A percentile compares a stretch with the other conserved stretches of the same genome.
These are phyloP conservation scores for Cariama cristata DNA, from an alignment of 2,113 vertebrate genomes.

Conservation along the genomic window DNA sequence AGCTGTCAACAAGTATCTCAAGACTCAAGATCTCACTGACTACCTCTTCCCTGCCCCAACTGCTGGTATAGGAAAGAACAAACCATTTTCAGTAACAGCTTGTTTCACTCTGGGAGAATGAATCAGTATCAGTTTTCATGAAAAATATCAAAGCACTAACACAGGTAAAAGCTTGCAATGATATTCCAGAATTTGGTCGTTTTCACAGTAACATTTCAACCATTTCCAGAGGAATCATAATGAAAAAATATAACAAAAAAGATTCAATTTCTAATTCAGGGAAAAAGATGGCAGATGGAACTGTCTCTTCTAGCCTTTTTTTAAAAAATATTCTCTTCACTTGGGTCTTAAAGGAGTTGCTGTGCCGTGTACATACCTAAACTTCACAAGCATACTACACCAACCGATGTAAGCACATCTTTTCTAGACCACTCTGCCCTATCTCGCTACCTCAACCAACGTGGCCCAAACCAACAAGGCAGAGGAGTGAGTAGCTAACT, in stretches of 20 bases:
- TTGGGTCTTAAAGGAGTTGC: background rate
- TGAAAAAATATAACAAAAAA: background rate
- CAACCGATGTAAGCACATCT: background rate
- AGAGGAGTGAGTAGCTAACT: background rate
- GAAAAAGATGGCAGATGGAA: background rate
- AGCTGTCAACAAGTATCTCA: rapidly evolving
- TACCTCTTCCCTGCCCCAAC: background rate
- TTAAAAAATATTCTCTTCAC: background rate
- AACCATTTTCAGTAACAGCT: background rate
- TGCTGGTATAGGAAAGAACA: background rate
- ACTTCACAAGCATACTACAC: background rate
- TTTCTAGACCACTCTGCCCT: background rate
- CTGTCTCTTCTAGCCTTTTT: background rate
- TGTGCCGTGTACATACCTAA: background rate
- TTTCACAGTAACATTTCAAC: background rate
- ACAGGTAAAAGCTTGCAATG: background rate
- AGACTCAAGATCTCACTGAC: background rate
- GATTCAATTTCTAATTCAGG: background rate
- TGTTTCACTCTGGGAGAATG: background rate
- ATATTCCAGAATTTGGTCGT: background rate
- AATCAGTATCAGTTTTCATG: background rate
- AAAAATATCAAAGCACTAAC: background rate
- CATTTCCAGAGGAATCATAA: background rate
- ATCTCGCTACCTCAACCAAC: background rate
- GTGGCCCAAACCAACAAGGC: background rate